phyloP scores from a whole-genome alignment of 2,888 invertebrate genomes.

The Amphipoea lucens region DNA sequence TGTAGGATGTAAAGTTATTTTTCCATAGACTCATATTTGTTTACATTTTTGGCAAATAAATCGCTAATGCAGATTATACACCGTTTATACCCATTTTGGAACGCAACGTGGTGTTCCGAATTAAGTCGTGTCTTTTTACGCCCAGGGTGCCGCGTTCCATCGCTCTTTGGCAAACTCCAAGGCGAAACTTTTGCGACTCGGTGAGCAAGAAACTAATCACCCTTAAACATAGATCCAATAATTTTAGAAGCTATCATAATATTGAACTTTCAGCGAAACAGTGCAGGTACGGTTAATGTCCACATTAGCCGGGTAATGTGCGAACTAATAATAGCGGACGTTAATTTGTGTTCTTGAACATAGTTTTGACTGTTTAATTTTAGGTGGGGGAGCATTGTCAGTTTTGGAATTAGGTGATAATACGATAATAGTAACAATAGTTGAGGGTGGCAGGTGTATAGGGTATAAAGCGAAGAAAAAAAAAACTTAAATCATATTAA shows the following conservation, averaged over 20 bases:
- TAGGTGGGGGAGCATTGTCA: neutral
- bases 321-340: constrained; percentile 8
- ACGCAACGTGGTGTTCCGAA: too few relatives aligned
- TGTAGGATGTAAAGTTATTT: too few relatives aligned
- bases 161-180: neutral
- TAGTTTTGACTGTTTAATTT: constrained; percentile 10
- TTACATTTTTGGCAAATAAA: too few relatives aligned
- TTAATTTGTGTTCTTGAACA: constrained; percentile 23
- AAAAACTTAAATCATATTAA: too few relatives aligned
- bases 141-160: neutral
- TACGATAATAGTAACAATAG: too few relatives aligned
- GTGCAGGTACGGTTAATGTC: constrained; percentile 22
- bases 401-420: neutral
- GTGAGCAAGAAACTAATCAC: neutral
- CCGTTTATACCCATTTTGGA: too few relatives aligned
- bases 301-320: constrained; percentile 29
- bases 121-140: neutral
- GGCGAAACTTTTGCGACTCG: neutral
- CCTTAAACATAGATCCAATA: neutral
- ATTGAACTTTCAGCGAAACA: neutral
- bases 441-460: too few relatives aligned
- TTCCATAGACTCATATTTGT: too few relatives aligned
- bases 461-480: too few relatives aligned
- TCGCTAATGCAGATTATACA: too few relatives aligned
- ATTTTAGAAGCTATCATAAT: constrained; percentile 9